Evolutionary conservation across 1,140 invertebrate genomes (phyloP), one percentile per base, ranked within the genome.

Genomic region (Hestina assimilis): DNA sequence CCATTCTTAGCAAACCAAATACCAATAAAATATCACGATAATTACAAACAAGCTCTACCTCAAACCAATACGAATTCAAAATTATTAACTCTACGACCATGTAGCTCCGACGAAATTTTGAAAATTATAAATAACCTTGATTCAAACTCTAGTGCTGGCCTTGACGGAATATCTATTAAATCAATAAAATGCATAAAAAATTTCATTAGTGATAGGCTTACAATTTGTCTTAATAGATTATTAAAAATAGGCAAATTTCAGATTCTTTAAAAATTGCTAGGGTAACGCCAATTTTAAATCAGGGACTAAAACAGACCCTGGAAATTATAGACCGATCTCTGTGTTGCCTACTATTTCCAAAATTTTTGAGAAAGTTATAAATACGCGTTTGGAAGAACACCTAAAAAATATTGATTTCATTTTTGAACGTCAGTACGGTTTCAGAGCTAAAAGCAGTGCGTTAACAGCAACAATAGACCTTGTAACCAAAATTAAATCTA

Each of bases 241-340:
- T 45, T 54, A 46, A 8, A 24, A 38, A 4, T 12, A 8, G 52
- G 52, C 9, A 17, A 29, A 12, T 55, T 55, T 23, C 42, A 24
- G 52, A 55, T 20, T 33, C 42, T 11, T 23, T 55, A 26, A 55
- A 55, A 46, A 24, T 35, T 11, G 52, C 42, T 17, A 55, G 17
- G 28, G 14, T 55, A 9, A 46, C 42, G 24, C 52, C 52, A 2
- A 46, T 55, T 19, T 26, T 26, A 55, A 55, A 26, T 46, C 52
- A 11, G 52, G 42, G 5, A 5, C 29, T n/a, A 55, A 55, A 28
- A 40, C 52, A 3, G 54, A 57, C 9, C 54, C 54, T 14, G 45
- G 45, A 12, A 57, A 48, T 29, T 57, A 48, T 26, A 21, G 54
- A 29, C 54, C 54, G 4, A 48, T 48, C 4, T 57, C 54, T 4